Base-by-base conservation (phyloP, 1,140 invertebrate species). In the Sogatella furcifera region DNA sequence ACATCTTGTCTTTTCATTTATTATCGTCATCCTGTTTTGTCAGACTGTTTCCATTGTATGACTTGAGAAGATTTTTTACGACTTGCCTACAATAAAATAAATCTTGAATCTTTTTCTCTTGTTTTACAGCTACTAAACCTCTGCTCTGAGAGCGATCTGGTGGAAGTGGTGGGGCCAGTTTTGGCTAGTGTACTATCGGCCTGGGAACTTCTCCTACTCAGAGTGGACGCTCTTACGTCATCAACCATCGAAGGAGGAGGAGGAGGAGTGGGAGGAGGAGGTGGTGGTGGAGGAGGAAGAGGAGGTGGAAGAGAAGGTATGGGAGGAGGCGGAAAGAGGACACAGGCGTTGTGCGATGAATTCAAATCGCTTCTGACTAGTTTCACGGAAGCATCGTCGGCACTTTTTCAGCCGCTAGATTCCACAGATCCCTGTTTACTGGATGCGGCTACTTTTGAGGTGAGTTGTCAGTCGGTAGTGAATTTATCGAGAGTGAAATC, bases 141-240 rank as follows among this genome's bases (percentile, higher is more conserved):
- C n/a, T 62, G 60, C 21, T 22, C 24, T 0, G 44, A n/a, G 1
- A 34, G 52, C 13, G 63, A 65, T 8, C 28, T 65, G 6, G 54
- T 57, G 4, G 57, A 56, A 21, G 42, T 60, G 11, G 63, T 61
- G 13, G 63, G 60, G 34, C 63, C 63, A 6, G 56, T 55, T 5
- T 43, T 64, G 3, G 55, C 59, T 1, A 58, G 63, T 14, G 42
- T 64, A 5, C 44, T 64, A 21, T 58, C 59, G 10, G 31, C 57
- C 44, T 64, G 63, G 63, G 55, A 64, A 34, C 52, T 61, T 8
- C 31, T 64, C 2, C 21, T 64, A 38, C 43, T 64, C 46, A 49
- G 63, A 14, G 55, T 57, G 5, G 56, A 61, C 22, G 19, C 42
- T 53, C n/a, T 61, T n/a, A 61, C 44, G 44, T 43, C 17, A 19